These are phyloP conservation scores for Melanostigma gelatinosum DNA, from an alignment of 2,113 vertebrate genomes.

Conservation along the genomic window DNA sequence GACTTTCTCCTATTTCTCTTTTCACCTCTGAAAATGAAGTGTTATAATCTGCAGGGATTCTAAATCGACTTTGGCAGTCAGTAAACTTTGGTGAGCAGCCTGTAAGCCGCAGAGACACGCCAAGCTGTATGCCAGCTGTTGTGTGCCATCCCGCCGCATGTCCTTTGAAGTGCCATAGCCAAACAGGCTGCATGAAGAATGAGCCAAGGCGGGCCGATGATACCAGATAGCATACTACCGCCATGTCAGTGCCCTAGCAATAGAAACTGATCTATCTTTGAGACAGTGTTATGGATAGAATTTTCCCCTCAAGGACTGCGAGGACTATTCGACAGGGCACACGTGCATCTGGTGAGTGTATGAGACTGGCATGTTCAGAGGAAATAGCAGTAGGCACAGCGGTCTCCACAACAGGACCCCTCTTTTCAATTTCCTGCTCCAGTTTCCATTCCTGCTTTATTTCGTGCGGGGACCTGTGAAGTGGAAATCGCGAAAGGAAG, in stretches of 20 bases:
- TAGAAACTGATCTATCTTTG: slow-evolving; percentile 52
- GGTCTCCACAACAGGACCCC: slow-evolving; percentile 69
- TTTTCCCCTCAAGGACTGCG: slow-evolving; percentile 47
- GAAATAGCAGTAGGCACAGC: slow-evolving; percentile 71
- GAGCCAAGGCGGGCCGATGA: slow-evolving; percentile 39
- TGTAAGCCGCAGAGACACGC: slow-evolving; percentile 41
- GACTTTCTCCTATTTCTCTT: slow-evolving; percentile 26
- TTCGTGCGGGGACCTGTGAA: slow-evolving; percentile 69
- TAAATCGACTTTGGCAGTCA: slow-evolving; percentile 53
- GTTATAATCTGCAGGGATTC: slow-evolving; percentile 36
- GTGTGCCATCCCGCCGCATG: slow-evolving; percentile 53
- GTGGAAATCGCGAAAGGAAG: slow-evolving; percentile 49
- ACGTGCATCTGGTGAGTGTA: slow-evolving; percentile 63
- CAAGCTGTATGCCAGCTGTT: slow-evolving; percentile 69
- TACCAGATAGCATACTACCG: slow-evolving; percentile 51
- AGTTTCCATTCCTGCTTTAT: slow-evolving; percentile 74
- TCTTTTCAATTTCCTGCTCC: slow-evolving; percentile 80
- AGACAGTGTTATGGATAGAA: slow-evolving; percentile 50
- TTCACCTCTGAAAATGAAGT: slow-evolving; percentile 48
- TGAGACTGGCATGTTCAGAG: slow-evolving; percentile 60
- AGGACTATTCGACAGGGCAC: slow-evolving; percentile 48
- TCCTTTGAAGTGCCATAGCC: slow-evolving; percentile 55
- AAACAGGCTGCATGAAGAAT: slow-evolving; percentile 39
- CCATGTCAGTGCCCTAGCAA: slow-evolving; percentile 42
- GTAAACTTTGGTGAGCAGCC: slow-evolving; percentile 53